Evolutionary conservation across 1,140 invertebrate species (phyloP).

Genomic region (Brachystomella parvula): DNA sequence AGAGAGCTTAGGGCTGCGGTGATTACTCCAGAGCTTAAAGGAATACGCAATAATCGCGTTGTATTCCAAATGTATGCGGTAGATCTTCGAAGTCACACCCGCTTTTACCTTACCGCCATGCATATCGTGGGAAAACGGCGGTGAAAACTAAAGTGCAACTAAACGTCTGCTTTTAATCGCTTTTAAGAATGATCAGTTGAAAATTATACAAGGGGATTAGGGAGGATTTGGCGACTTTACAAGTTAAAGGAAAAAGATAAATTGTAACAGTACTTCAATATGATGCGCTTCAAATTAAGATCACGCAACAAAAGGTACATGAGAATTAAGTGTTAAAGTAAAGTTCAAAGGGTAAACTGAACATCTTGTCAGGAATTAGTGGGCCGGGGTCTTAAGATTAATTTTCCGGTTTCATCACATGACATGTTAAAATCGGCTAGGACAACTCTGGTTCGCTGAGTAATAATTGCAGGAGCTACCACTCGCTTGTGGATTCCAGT

Average conservation of each 20-base stretch:
- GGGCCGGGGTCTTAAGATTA: constrained; percentile 74
- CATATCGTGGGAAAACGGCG: no score
- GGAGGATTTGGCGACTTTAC: neutral
- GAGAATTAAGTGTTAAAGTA: neutral
- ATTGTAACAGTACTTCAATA: neutral
- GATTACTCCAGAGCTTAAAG: no score
- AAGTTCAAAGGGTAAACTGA: neutral
- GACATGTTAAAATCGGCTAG: constrained; percentile 95
- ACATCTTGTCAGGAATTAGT: constrained; percentile 41
- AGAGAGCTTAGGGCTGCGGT: no score
- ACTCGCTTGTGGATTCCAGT: constrained; percentile 89
- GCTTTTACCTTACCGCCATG: no score
- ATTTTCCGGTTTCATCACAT: constrained; percentile 89
- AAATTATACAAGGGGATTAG: neutral
- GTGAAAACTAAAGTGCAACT: no score
- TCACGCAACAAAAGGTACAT: neutral
- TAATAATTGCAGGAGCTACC: constrained; percentile 92
- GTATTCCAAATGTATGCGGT: no score
- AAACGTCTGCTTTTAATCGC: no score
- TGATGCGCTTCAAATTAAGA: neutral
- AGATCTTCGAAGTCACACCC: no score
- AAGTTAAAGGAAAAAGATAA: neutral
- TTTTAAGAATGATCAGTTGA: neutral
- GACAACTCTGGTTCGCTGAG: constrained; percentile 75
- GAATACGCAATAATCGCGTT: no score